phyloP scores from a whole-genome alignment of 2,113 vertebrate genomes.

The Rhinoptilus africanus region DNA sequence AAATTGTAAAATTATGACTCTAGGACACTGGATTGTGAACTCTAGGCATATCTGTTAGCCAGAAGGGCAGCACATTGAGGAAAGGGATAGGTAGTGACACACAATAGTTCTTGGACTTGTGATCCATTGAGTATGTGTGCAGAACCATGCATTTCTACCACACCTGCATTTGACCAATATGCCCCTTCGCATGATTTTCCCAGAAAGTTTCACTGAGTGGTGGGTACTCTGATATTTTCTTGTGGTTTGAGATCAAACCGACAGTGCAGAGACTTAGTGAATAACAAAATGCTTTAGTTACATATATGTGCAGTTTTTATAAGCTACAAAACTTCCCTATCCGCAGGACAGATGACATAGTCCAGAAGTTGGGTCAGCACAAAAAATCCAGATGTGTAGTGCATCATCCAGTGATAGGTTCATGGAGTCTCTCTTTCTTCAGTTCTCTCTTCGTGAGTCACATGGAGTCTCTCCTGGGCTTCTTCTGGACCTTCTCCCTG shows the following conservation, averaged over 20 bases:
- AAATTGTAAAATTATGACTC: neutral
- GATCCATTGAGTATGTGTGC: accelerated
- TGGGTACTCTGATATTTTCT: neutral
- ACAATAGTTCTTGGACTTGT: accelerated
- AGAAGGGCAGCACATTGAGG: neutral
- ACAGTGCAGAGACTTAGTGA: neutral
- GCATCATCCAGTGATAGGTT: neutral
- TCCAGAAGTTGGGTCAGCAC: neutral
- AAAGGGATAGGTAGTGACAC: neutral
- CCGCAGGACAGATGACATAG: neutral
- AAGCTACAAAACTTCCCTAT: neutral
- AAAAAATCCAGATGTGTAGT: too few species aligned
- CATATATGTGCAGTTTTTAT: neutral
- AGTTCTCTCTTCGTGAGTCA: neutral
- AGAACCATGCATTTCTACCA: neutral
- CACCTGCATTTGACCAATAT: accelerated
- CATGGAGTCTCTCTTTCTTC: neutral
- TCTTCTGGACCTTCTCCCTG: neutral
- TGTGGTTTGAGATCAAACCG: neutral
- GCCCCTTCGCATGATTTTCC: neutral
- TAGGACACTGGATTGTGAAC: neutral
- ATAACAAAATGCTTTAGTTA: neutral
- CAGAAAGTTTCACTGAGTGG: neutral
- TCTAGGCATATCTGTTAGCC: neutral
- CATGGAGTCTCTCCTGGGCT: neutral